Conservation (phyloP, 2,888 invertebrate species). For the Euplexia lucipara region DNA sequence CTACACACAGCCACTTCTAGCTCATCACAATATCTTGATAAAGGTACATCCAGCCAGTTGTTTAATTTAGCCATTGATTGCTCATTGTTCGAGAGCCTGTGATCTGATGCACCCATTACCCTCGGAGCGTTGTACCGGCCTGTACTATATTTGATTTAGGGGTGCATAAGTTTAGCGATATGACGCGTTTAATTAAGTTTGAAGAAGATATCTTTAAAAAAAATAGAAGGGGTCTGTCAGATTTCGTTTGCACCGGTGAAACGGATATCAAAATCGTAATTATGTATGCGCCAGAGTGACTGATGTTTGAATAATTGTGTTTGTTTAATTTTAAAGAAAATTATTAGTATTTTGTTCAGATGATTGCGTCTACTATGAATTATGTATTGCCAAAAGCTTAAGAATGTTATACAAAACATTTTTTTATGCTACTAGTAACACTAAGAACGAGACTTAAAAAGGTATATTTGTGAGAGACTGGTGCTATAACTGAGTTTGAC, state of each 20-base stretch:
- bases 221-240: conserved; percentile 58
- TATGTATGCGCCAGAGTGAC: conserved; percentile 38
- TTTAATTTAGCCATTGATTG: conserved; percentile 90
- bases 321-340: conserved; percentile 27
- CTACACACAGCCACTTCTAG: conserved; percentile 38
- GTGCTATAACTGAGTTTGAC: too few relatives aligned
- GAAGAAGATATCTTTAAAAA: conserved; percentile 60
- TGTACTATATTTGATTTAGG: conserved; percentile 77
- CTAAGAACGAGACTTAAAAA: too few relatives aligned
- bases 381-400: too few relatives aligned
- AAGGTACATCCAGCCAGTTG: conserved; percentile 78
- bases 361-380: too few relatives aligned
- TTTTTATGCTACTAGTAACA: too few relatives aligned
- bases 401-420: too few relatives aligned
- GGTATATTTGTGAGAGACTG: too few relatives aligned
- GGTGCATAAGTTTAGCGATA: conserved; percentile 77
- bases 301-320: conserved; percentile 47
- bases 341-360: conserved; percentile 18
- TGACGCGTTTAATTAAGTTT: conserved; percentile 74
- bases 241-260: conserved; percentile 32
- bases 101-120: conserved; percentile 73
- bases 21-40: conserved; percentile 1
- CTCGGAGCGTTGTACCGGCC: conserved; percentile 80
- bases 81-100: conserved; percentile 84
- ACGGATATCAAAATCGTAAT: conserved; percentile 46